Base-by-base conservation (phyloP, 2,888 invertebrate genomes). In the Drosophila trichaetosa region DNA sequence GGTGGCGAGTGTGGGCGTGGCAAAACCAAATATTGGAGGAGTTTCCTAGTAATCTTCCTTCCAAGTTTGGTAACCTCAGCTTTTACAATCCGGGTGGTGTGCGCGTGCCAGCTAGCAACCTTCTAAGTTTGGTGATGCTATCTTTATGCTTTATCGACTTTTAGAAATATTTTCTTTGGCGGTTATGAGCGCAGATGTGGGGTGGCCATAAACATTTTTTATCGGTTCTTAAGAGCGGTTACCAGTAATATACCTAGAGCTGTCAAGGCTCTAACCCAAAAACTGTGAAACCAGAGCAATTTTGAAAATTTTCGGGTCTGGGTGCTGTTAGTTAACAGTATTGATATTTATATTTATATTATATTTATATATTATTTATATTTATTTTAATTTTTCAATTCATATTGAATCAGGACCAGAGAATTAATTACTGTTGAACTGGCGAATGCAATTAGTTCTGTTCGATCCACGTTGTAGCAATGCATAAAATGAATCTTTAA, bases 351-450 rank as follows among this genome's bases (percentile, higher is more conserved):
- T 33, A 33, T 33, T 33, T 33, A 10, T 31, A 31, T 31, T 31
- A 31, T 31, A 31, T 31, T 33, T 10, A 33, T 33, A 33, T 33
- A 10, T 33, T 11, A 4, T 10, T 33, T 33, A 33, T 33, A 46
- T 53, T 58, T 42, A 34, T 27, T 11, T 46, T 0, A 8, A n/a
- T 63, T 49, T 31, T 62, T 33, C 21, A 69, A 0, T 36, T 62
- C 65, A 48, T 71, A 66, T 48, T 85, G 85, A 13, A 85, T 77
- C 0, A 85, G 54, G 7, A 86, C 38, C 11, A 90, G 48, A 0
- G 89, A 73, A 24, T 86, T 63, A 2, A 51, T 62, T 2, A 86
- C 38, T 16, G 88, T 48, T 0, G 90, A 86, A 29, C 83, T 88
- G 10, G 57, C 18, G 61, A 86, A 62, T 5, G 48, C 11, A 31